phyloP scores from a whole-genome alignment of 35 echinoderm and acorn worm genomes.

The Patiria miniata region DNA sequence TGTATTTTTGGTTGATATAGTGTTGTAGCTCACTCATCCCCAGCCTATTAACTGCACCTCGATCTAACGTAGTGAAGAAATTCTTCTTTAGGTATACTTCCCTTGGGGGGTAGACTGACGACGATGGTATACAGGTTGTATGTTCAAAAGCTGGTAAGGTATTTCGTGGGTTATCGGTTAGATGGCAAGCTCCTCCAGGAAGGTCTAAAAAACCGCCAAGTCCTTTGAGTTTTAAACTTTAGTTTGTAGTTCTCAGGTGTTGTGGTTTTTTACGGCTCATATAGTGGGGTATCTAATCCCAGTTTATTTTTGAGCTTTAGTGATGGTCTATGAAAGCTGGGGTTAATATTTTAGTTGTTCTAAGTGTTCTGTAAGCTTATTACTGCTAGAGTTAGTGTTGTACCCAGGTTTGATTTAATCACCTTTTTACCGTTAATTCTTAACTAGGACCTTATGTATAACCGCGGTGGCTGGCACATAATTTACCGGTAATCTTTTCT shows the following conservation, averaged over 20 bases:
- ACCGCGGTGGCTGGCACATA: conserved; percentile 85
- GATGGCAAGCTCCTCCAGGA: conserved; percentile 79
- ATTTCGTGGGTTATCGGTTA: conserved; percentile 78
- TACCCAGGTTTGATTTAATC: background rate
- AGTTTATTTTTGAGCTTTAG: conserved; percentile 59
- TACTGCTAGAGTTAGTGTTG: conserved; percentile 31
- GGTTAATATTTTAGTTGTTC: background rate
- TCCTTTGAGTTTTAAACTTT: conserved; percentile 82
- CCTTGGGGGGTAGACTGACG: conserved; percentile 57
- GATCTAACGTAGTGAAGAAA: conserved; percentile 69
- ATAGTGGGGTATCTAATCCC: conserved; percentile 90
- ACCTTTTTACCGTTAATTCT: conserved; percentile 38
- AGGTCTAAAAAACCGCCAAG: conserved; percentile 87
- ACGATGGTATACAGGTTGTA: conserved; percentile 94
- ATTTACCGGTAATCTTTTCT: conserved; percentile 28
- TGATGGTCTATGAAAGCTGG: background rate
- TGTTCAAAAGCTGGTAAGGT: conserved; percentile 70
- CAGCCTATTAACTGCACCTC: conserved; percentile 79
- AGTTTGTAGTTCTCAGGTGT: conserved; percentile 56
- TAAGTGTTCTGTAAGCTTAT: conserved; percentile 37
- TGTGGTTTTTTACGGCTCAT: conserved; percentile 27
- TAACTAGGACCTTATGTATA: conserved; percentile 64
- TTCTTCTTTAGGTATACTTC: conserved; percentile 21
- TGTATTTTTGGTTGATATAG: background rate
- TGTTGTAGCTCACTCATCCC: conserved; percentile 81